phyloP scores from a whole-genome alignment of 2,113 vertebrate species.

The Misgurnus mizolepis region DNA sequence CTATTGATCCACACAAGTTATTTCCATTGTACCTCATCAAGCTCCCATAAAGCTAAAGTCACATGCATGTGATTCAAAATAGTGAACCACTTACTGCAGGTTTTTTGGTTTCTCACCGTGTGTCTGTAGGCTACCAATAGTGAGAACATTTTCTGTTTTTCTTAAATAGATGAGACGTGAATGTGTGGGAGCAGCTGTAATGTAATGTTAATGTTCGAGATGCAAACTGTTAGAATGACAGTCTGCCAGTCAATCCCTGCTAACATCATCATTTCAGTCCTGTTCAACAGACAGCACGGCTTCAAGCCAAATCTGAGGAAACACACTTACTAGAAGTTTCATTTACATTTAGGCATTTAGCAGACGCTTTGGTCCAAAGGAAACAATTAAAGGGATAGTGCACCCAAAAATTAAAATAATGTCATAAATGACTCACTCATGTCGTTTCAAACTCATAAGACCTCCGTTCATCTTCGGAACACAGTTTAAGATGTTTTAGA shows the following conservation, averaged over 20 bases:
- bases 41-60: neutral
- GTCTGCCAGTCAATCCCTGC: slow-evolving; percentile 1
- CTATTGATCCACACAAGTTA: neutral
- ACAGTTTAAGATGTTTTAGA: too few relatives aligned
- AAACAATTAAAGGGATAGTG: too few relatives aligned
- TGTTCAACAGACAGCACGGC: neutral
- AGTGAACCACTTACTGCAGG: too few relatives aligned
- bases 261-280: slow-evolving; percentile 13
- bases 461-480: too few relatives aligned
- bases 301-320: slow-evolving; percentile 13
- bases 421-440: too few relatives aligned
- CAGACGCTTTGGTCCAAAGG: too few relatives aligned
- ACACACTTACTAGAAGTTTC: neutral
- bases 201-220: neutral
- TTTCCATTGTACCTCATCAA: neutral
- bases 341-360: neutral
- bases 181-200: slow-evolving; percentile 12
- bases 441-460: too few relatives aligned
- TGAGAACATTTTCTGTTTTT: neutral
- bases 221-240: neutral
- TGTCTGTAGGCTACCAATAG: neutral
- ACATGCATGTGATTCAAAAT: too few relatives aligned
- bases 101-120: neutral
- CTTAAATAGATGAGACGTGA: neutral
- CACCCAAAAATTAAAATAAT: too few relatives aligned